Percentiles rank a stretch among this genome's conserved stretches.
Evolutionary conservation across 2,888 invertebrate genomes (phyloP).

Genomic region (Diarsia brunnea): DNA sequence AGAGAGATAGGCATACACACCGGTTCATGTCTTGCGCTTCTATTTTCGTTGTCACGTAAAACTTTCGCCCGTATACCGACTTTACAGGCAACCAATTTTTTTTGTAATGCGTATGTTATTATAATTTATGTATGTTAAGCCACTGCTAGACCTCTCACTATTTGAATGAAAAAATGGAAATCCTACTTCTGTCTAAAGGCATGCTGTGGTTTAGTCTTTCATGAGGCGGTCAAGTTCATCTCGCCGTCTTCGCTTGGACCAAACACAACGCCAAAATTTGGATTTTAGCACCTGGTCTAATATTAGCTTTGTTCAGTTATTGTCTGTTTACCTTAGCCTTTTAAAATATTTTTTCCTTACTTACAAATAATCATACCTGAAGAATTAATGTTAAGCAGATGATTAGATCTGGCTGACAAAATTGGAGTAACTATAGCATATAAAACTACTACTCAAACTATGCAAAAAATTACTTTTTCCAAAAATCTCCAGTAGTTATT

Average conservation of each 20-base stretch:
- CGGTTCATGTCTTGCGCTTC: no score
- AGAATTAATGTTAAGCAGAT: not conserved
- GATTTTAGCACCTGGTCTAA: rapidly evolving
- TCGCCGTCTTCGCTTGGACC: not conserved
- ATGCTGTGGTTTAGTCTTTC: not conserved
- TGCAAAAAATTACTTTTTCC: no score
- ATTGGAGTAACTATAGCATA: not conserved
- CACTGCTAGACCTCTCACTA: no score
- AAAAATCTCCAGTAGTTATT: no score
- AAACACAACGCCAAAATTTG: not conserved
- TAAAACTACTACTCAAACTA: no score
- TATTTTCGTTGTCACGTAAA: no score
- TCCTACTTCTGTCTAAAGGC: not conserved
- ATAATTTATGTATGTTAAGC: no score
- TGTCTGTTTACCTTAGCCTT: not conserved
- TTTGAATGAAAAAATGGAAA: not conserved
- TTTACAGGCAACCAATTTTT: no score
- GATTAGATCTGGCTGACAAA: not conserved
- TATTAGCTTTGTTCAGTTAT: not conserved
- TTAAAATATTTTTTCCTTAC: not conserved
- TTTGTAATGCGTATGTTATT: no score
- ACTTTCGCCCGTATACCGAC: no score
- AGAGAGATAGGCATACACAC: no score
- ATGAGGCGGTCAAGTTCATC: not conserved
- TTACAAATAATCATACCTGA: not conserved